Evolutionary conservation across 2,113 vertebrate genomes (phyloP).

Genomic region (Phaethornis superciliosus): DNA sequence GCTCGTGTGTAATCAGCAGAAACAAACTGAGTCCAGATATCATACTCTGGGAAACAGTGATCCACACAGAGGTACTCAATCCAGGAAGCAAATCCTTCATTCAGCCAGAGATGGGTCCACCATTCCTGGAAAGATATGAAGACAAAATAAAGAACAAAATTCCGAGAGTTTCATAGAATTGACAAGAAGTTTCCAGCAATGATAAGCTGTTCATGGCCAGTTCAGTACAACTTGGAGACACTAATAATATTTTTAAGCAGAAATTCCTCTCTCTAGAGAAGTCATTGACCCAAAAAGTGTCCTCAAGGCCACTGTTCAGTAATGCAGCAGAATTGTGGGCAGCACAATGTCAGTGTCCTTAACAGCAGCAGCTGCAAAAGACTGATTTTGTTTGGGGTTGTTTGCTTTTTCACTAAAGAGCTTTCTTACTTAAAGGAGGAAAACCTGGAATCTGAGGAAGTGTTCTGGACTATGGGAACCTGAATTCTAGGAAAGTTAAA

Average conservation of each 20-base stretch:
- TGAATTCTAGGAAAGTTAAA: neutral
- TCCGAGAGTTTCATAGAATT: neutral
- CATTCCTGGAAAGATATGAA: constrained; percentile 84
- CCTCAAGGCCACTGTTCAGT: neutral
- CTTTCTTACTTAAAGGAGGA: neutral
- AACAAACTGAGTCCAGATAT: constrained; percentile 99
- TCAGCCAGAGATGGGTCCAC: constrained; percentile 99
- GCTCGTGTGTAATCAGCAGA: constrained; percentile 97
- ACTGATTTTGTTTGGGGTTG: too few species aligned
- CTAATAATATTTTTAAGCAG: neutral
- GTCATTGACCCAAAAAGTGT: neutral
- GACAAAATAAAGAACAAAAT: neutral
- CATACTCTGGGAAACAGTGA: constrained; percentile 98
- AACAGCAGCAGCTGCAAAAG: neutral
- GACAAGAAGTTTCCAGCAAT: neutral
- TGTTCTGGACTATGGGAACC: neutral
- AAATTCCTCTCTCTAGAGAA: neutral
- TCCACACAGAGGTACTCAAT: constrained; percentile 98
- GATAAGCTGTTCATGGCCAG: neutral
- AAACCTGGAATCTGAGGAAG: neutral
- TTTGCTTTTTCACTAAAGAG: neutral
- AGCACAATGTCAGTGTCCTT: neutral
- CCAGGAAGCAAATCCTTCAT: constrained; percentile 98
- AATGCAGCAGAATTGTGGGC: neutral
- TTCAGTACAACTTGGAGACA: too few species aligned